Percentiles rank a stretch among this genome's conserved stretches.
These are phyloP conservation scores for Pogonocherus hispidulus DNA, from an alignment of 2,888 invertebrate species.

Conservation along the genomic window DNA sequence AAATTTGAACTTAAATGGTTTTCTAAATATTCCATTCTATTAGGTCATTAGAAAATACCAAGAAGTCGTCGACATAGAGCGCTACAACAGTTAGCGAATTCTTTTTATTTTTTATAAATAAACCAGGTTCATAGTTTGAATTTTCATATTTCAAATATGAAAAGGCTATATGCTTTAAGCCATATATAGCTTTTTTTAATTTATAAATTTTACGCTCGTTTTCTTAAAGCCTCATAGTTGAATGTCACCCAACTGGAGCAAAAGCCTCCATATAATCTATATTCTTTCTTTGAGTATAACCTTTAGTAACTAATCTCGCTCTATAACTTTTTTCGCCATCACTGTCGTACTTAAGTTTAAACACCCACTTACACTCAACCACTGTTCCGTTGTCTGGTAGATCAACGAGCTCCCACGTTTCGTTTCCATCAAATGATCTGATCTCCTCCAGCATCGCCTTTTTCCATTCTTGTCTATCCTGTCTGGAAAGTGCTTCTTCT, in stretches of 20 bases:
- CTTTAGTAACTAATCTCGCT: slow-evolving; percentile 37
- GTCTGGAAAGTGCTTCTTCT: slow-evolving; percentile 50
- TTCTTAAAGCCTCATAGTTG: no score
- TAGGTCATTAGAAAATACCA: no score
- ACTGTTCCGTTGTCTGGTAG: slow-evolving; percentile 41
- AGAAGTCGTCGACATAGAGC: no score
- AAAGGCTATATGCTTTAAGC: no score
- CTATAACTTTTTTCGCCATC: slow-evolving; percentile 43
- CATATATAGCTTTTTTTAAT: no score
- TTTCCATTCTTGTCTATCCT: slow-evolving; percentile 48
- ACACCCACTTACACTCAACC: slow-evolving; percentile 56
- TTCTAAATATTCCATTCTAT: no score
- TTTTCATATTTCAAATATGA: no score
- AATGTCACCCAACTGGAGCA: slow-evolving; percentile 49
- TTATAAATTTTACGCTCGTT: no score
- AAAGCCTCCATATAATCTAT: slow-evolving; percentile 50
- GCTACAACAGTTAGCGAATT: no score
- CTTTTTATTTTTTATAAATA: no score
- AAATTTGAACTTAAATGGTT: no score
- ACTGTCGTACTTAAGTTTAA: slow-evolving; percentile 49
- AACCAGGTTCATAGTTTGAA: no score
- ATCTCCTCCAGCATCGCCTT: slow-evolving; percentile 54
- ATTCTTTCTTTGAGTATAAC: slow-evolving; percentile 42
- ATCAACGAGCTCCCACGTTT: slow-evolving; percentile 53
- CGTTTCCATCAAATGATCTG: slow-evolving; percentile 53